Base-by-base conservation (phyloP, 2,113 vertebrate genomes). In the Dolichotis patagonum region DNA sequence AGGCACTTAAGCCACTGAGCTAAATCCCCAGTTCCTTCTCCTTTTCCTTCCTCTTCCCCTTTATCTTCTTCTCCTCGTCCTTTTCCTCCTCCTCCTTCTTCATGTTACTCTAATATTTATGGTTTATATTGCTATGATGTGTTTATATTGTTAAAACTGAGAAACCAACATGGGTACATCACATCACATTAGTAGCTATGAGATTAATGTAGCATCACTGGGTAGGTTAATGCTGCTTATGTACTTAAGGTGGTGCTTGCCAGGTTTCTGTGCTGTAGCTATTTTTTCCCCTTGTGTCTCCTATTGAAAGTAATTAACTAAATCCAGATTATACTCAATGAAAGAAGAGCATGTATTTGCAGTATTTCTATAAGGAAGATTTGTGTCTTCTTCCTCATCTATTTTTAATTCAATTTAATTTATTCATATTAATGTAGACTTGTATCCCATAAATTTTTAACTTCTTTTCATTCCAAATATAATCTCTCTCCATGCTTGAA, bases 351-450 rank as follows among this genome's bases (percentile, higher is more conserved):
- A 77, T 67, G 28, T n/a, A 80, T 56, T 82, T 58, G 8, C 2
- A 49, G 85, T 83, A 63, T 92, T 93, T 95, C 22, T 89, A 5
- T 69, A 67, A 95, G 58, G 2, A 88, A 69, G 19, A 67, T 84
- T 78, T 87, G 2, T 90, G 32, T 81, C 7, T 58, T 67, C 28
- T 67, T 54, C n/a, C 73, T 30, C 83, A 73, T 73, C n/a, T 65
- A 77, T 86, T 91, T 91, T 95, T 85, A 52, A 58, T 81, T 62
- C 30, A 85, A 19, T 86, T 17, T 9, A 73, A 86, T 52, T 91
- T 82, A 84, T 60, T 88, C 17, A 41, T 83, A 26, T 71, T 38
- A 41, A 38, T 30, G 17, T 85, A 75, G 56, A 65, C 13, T 96
- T 6, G 13, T 46, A 69, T 4, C 11, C n/a, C 19, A 43, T 82